Evolutionary conservation across 2,113 vertebrate species (phyloP).

Genomic region (Myxocyprinus asiaticus): DNA sequence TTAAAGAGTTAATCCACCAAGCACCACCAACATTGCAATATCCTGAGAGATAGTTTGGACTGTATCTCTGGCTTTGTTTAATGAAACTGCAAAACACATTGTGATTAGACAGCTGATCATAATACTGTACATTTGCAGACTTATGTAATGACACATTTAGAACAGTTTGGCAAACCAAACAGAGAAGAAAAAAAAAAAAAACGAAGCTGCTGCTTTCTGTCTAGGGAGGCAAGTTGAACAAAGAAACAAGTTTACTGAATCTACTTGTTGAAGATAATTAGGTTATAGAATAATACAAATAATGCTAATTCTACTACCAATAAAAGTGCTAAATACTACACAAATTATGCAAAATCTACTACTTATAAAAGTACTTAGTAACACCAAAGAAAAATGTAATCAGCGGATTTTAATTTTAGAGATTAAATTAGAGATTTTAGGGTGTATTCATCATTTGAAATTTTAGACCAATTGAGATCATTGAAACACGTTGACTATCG

Average conservation of each 20-base stretch:
- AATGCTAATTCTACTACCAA: too few relatives aligned
- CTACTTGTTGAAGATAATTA: too few relatives aligned
- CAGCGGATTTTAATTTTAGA: too few relatives aligned
- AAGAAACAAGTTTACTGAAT: not conserved
- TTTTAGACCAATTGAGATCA: too few relatives aligned
- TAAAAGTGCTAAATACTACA: too few relatives aligned
- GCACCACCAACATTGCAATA: not conserved
- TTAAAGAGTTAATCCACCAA: not conserved
- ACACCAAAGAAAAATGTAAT: too few relatives aligned
- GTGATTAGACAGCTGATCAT: not conserved
- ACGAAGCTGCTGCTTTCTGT: not conserved
- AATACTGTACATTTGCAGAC: not conserved
- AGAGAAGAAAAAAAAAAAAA: not conserved
- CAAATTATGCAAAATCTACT: too few relatives aligned
- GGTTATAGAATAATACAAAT: too few relatives aligned
- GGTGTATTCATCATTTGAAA: too few relatives aligned
- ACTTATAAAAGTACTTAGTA: too few relatives aligned
- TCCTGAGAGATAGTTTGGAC: not conserved
- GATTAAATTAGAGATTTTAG: too few relatives aligned
- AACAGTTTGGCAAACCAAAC: not conserved
- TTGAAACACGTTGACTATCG: not conserved
- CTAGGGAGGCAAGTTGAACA: not conserved
- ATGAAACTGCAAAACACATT: constrained; percentile 19
- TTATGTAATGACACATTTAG: not conserved
- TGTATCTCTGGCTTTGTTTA: constrained; percentile 27